Evolutionary conservation across 2,888 invertebrate genomes (phyloP).

Genomic region (Macropis europaea): DNA sequence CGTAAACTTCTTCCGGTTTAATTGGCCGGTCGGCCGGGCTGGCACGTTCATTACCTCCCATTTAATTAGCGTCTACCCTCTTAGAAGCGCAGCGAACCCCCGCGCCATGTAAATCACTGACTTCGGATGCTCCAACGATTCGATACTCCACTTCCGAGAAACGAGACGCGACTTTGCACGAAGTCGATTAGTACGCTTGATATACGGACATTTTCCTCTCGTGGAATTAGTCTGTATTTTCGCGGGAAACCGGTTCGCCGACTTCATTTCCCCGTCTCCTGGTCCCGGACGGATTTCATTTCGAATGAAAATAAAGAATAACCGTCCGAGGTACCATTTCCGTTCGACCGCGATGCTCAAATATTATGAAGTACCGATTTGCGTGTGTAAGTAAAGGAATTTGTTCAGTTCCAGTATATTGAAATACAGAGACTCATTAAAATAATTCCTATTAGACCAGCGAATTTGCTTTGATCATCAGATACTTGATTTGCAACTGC

Average conservation of each 20-base stretch:
- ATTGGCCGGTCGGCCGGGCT: conserved; percentile 59
- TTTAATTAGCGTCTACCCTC: conserved; percentile 65
- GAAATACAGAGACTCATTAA: no score
- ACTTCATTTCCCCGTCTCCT: not conserved
- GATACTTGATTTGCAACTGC: no score
- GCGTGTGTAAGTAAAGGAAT: no score
- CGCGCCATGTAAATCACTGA: conserved; percentile 56
- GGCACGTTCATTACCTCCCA: conserved; percentile 64
- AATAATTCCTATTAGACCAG: no score
- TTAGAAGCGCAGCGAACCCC: conserved; percentile 35
- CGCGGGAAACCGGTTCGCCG: not conserved
- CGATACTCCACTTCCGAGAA: conserved; percentile 26
- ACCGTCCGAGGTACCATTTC: no score
- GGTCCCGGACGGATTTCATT: no score
- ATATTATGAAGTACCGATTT: no score
- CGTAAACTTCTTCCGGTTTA: conserved; percentile 58
- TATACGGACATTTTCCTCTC: not conserved
- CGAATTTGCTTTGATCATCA: no score
- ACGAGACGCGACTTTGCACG: not conserved
- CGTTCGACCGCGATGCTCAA: no score
- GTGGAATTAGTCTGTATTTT: not conserved
- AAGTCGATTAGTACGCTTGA: conserved; percentile 20
- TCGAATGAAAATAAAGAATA: no score
- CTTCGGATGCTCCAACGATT: conserved; percentile 50
- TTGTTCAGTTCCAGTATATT: no score